Evolutionary conservation across 2,888 invertebrate species (phyloP).

Genomic region (Ornithoptera alexandrae): DNA sequence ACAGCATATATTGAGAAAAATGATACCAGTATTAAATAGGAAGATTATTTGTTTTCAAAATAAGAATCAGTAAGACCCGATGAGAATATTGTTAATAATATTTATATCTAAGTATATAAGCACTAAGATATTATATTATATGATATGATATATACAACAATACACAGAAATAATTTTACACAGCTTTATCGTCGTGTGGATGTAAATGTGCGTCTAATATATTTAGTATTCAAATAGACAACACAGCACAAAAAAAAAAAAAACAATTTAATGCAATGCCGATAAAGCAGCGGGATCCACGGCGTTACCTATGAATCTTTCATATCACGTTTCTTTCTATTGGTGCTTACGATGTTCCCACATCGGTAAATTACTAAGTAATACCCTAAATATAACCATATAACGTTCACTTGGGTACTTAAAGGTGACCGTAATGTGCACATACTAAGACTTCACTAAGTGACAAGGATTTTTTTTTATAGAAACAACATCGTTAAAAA

Average conservation of each 20-base stretch:
- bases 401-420: background rate
- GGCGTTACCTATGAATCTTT: slow-evolving; percentile 10
- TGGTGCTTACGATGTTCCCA: slow-evolving; percentile 7
- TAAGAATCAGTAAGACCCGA: too few species aligned
- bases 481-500: too few species aligned
- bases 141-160: too few species aligned
- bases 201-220: background rate
- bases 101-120: too few species aligned
- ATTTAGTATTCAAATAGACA: slow-evolving; percentile 13
- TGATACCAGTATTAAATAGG: too few species aligned
- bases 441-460: background rate
- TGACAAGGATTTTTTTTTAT: background rate
- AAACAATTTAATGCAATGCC: slow-evolving; percentile 1
- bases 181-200: background rate
- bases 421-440: background rate
- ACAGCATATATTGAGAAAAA: too few species aligned
- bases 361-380: slow-evolving; percentile 3
- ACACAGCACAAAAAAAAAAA: slow-evolving; percentile 3
- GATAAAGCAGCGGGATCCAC: slow-evolving; percentile 5
- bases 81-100: too few species aligned
- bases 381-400: background rate
- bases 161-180: background rate
- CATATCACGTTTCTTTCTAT: slow-evolving; percentile 7
- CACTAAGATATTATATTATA: too few species aligned
- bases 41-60: too few species aligned